Percentiles rank a stretch among this genome's conserved stretches.
These are phyloP conservation scores for Dendrocincla fuliginosa DNA, from an alignment of 2,797 vertebrate species.

Conservation along the genomic window DNA sequence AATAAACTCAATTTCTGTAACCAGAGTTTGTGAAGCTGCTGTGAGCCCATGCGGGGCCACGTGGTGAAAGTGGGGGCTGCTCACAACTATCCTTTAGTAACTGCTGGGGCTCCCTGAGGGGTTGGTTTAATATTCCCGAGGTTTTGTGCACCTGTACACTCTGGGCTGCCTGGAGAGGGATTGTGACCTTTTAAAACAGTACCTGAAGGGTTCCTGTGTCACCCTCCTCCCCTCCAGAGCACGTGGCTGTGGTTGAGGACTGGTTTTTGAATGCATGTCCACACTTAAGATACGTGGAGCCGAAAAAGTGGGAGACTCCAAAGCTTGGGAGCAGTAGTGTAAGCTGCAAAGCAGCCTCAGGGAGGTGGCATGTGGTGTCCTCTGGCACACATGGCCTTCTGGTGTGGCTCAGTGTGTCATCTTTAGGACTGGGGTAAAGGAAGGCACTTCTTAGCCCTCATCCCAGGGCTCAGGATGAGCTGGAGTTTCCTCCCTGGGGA, in stretches of 20 bases:
- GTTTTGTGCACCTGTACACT: not conserved
- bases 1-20: not conserved
- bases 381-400: fast-evolving
- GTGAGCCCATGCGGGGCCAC: fast-evolving
- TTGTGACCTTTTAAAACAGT: not conserved
- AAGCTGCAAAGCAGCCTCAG: fast-evolving
- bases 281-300: fast-evolving
- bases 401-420: fast-evolving
- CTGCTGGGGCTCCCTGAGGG: not conserved
- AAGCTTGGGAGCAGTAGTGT: not conserved
- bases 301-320: not conserved
- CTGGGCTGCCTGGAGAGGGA: not conserved
- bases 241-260: fast-evolving
- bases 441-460: fast-evolving
- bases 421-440: not conserved
- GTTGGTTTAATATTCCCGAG: not conserved
- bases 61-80: fast-evolving
- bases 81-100: not conserved
- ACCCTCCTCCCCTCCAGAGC: not conserved
- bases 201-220: not conserved
- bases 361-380: not conserved
- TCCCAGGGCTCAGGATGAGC: fast-evolving
- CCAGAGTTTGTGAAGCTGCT: not conserved
- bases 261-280: not conserved
- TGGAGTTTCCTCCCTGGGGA: not conserved